Evolutionary conservation across 64 coral and sea anemone genomes (phyloP).

Genomic region (Montipora foliosa): DNA sequence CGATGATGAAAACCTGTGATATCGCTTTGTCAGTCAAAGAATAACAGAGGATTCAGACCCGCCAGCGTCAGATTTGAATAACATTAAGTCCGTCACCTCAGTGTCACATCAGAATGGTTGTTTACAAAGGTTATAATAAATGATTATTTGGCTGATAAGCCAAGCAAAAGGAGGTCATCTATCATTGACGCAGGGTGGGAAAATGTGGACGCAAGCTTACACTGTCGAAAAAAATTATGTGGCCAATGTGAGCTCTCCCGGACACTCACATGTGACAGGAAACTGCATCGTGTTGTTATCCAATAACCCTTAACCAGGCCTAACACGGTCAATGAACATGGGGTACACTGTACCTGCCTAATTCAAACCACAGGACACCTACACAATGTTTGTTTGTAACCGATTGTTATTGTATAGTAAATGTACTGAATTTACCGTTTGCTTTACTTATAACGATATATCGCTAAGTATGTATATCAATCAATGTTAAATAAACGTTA

Average conservation of each 20-base stretch:
- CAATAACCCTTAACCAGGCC: no score
- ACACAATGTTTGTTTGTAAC: no score
- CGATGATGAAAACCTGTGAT: background rate
- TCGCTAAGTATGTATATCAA: no score
- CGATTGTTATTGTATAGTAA: no score
- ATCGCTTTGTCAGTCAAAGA: background rate
- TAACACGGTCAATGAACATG: no score
- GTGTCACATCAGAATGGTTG: slow-evolving; percentile 33
- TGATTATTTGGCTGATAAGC: slow-evolving; percentile 44
- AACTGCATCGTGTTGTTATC: background rate
- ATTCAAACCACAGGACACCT: no score
- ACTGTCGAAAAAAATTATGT: no score
- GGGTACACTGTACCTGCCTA: no score
- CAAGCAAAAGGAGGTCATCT: slow-evolving; percentile 30
- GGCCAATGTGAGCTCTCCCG: no score
- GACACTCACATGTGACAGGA: background rate
- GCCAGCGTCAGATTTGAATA: slow-evolving; percentile 26
- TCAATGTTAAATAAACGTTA: no score
- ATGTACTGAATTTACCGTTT: no score
- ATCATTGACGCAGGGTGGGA: background rate
- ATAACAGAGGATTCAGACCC: slow-evolving; percentile 13
- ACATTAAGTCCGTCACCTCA: slow-evolving; percentile 16
- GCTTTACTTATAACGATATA: no score
- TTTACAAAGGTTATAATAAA: slow-evolving; percentile 40
- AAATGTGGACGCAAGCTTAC: background rate